These are phyloP conservation scores for Anthoscopus minutus DNA, from an alignment of 2,113 vertebrate genomes.

Conservation along the genomic window DNA sequence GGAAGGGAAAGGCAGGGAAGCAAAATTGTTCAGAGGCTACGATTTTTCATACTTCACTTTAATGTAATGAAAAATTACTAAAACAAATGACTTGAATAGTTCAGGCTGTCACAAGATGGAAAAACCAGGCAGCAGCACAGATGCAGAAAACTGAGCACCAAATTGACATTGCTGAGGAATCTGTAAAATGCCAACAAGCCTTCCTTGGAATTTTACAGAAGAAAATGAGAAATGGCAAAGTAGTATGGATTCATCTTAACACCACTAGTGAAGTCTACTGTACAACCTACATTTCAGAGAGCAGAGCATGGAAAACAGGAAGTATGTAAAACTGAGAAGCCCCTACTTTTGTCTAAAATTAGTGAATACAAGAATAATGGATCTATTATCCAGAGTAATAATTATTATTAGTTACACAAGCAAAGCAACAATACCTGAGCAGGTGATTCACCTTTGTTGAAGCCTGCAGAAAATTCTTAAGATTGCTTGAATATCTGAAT, in stretches of 20 bases:
- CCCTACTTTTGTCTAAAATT: neutral
- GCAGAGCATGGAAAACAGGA: neutral
- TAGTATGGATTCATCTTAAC: neutral
- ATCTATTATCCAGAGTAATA: neutral
- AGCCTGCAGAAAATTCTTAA: neutral
- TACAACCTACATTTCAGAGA: neutral
- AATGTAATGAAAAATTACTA: neutral
- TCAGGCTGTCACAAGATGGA: neutral
- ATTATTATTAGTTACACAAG: neutral
- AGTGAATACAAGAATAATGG: neutral
- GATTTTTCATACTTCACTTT: neutral
- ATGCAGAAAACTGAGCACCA: neutral
- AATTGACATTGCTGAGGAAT: neutral
- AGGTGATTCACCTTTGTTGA: neutral
- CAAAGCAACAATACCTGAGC: neutral
- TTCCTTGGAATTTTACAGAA: neutral
- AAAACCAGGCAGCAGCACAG: neutral
- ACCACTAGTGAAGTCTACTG: neutral
- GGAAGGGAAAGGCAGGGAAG: neutral
- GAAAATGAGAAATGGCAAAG: neutral
- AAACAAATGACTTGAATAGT: neutral
- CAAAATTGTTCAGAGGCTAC: neutral
- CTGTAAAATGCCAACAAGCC: accelerated
- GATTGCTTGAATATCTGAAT: neutral
- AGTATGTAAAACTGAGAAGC: neutral